Evolutionary conservation across 2,797 vertebrate species (phyloP).

Genomic region (Scolopax rusticola): DNA sequence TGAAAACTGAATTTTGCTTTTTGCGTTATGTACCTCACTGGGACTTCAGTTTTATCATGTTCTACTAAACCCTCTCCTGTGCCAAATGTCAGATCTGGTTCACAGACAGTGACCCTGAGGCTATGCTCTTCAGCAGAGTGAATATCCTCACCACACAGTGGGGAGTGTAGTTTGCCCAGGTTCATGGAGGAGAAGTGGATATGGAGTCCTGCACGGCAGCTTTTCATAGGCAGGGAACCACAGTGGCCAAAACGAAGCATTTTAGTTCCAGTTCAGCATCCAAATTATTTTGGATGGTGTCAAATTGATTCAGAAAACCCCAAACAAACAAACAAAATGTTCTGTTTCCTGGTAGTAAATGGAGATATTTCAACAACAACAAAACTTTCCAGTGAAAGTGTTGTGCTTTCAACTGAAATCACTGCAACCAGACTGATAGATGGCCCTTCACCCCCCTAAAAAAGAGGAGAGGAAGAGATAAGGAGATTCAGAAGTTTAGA

Average conservation of each 20-base stretch:
- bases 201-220: accelerated
- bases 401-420: too few species aligned
- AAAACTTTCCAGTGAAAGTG: background rate
- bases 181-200: background rate
- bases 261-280: background rate
- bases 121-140: background rate
- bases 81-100: background rate
- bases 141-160: background rate
- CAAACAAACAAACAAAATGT: background rate
- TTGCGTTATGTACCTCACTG: background rate
- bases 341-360: background rate
- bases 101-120: background rate
- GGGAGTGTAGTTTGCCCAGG: background rate
- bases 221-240: background rate
- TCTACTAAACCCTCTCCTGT: background rate
- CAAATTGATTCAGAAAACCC: background rate
- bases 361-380: background rate
- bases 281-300: background rate
- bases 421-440: too few species aligned
- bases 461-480: too few species aligned
- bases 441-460: too few species aligned
- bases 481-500: too few species aligned
- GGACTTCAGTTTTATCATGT: background rate
- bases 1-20: background rate
- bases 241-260: background rate